These are phyloP conservation scores for Apodemia mormo DNA, from an alignment of 2,888 invertebrate species.

Conservation along the genomic window DNA sequence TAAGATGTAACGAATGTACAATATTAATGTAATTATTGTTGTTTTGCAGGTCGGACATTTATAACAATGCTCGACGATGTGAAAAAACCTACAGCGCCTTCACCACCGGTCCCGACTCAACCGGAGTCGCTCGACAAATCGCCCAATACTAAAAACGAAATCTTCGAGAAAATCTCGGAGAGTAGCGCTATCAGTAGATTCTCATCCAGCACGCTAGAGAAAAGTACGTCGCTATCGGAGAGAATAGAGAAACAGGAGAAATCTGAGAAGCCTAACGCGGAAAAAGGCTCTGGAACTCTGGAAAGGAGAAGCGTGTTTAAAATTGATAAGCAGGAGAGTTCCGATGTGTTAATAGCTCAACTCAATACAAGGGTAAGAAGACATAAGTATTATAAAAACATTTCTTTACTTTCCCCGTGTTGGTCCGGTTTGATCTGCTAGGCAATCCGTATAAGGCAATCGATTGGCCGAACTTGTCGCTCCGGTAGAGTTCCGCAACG, in stretches of 20 bases:
- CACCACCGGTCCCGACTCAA: slow-evolving; percentile 43
- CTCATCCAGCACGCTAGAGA: slow-evolving; percentile 17
- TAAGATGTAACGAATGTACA: background rate
- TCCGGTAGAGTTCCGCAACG: too few relatives aligned
- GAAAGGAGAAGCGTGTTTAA: slow-evolving; percentile 55
- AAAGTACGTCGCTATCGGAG: slow-evolving; percentile 27
- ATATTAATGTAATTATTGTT: background rate
- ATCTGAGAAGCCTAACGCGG: slow-evolving; percentile 35
- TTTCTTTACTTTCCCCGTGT: too few relatives aligned
- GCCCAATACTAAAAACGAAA: slow-evolving; percentile 36
- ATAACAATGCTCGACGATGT: slow-evolving; percentile 68
- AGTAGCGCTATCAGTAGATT: slow-evolving; percentile 28
- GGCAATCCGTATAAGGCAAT: too few relatives aligned
- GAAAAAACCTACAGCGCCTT: slow-evolving; percentile 61
- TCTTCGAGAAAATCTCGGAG: slow-evolving; percentile 17
- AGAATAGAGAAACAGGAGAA: slow-evolving; percentile 41
- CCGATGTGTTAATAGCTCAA: slow-evolving; percentile 67
- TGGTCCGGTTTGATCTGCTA: too few relatives aligned
- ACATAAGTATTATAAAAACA: background rate
- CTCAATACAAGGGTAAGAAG: slow-evolving; percentile 72
- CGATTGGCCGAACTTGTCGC: too few relatives aligned
- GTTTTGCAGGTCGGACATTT: slow-evolving; percentile 61
- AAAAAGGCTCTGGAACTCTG: slow-evolving; percentile 49
- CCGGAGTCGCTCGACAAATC: slow-evolving; percentile 41
- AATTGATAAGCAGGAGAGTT: slow-evolving; percentile 52